phyloP scores from a whole-genome alignment of 2,113 vertebrate species.

The Dendrocopos noguchii region DNA sequence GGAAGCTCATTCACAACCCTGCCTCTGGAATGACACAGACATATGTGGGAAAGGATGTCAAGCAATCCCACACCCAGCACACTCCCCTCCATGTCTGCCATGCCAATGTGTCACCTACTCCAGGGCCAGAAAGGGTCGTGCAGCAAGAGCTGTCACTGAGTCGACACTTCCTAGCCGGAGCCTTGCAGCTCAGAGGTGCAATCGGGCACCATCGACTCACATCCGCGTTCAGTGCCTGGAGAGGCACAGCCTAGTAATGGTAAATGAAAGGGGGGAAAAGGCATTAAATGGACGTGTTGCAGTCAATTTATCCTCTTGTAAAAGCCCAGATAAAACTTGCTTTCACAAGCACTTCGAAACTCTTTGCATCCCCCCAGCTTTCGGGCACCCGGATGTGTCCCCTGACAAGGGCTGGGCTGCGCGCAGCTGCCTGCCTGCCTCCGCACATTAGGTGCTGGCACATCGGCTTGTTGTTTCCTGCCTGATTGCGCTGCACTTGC shows the following conservation, averaged over 20 bases:
- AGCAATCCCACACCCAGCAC: background rate
- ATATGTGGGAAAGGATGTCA: background rate
- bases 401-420: background rate
- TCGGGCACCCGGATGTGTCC: background rate
- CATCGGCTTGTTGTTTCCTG: background rate
- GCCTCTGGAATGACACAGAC: background rate
- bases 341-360: background rate
- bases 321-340: background rate
- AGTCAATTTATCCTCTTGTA: background rate
- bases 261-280: background rate
- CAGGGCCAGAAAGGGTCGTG: background rate
- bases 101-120: background rate
- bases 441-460: background rate
- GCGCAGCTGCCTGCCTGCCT: constrained; percentile 9
- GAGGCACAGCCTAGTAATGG: background rate
- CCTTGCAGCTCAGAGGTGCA: background rate
- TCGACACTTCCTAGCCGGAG: constrained; percentile 27
- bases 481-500: background rate
- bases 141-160: background rate
- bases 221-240: background rate
- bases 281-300: background rate
- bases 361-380: background rate
- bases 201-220: background rate
- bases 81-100: background rate
- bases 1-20: background rate